Conservation (phyloP, 2,797 vertebrate genomes). For the Spinus pinus region DNA sequence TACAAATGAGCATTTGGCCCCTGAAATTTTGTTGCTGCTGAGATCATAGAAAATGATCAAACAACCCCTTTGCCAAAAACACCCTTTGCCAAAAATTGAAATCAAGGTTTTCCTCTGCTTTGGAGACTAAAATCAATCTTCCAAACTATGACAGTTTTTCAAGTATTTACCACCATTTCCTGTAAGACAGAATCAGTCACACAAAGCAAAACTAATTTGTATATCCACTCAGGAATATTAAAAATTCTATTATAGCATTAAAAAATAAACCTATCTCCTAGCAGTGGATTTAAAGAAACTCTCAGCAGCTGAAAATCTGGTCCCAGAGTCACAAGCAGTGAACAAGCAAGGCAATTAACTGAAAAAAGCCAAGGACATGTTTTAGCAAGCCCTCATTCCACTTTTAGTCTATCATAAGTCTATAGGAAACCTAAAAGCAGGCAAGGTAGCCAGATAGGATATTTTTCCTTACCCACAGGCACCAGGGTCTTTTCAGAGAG, state of each 20-base stretch:
- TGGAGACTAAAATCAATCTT: background rate
- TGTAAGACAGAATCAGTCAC: background rate
- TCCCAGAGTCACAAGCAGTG: background rate
- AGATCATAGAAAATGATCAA: background rate
- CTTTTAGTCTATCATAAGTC: background rate
- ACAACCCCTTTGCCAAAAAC: background rate
- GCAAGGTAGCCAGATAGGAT: background rate
- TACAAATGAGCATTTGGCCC: background rate
- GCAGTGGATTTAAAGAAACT: background rate
- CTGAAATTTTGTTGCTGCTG: background rate
- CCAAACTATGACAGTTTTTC: background rate
- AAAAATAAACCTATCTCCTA: background rate
- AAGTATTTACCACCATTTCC: background rate
- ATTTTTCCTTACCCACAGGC: constrained; percentile 67
- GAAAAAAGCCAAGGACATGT: background rate
- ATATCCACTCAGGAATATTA: background rate
- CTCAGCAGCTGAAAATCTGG: background rate
- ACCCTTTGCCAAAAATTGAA: background rate
- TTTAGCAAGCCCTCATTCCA: background rate
- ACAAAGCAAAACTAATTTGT: background rate
- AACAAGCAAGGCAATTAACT: background rate
- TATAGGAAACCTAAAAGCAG: background rate
- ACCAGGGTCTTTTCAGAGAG: constrained; percentile 23
- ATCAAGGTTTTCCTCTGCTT: background rate
- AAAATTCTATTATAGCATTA: background rate